Percentiles rank a stretch among this genome's conserved stretches.
Evolutionary conservation across 2,113 vertebrate genomes (phyloP).

Genomic region (Scomber japonicus): DNA sequence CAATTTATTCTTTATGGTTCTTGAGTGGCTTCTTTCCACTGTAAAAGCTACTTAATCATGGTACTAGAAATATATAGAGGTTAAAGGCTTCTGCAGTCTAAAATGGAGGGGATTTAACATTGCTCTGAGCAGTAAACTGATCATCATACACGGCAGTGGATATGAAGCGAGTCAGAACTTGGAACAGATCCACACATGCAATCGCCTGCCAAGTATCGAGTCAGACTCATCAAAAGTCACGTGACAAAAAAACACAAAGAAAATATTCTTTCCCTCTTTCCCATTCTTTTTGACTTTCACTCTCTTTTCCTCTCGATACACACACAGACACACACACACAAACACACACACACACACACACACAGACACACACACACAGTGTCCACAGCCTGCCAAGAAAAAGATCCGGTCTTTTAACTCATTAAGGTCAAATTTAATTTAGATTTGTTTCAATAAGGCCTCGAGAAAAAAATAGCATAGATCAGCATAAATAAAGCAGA

Average conservation of each 20-base stretch:
- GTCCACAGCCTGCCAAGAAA: slow-evolving; percentile 34
- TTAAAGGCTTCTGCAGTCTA: slow-evolving; percentile 12
- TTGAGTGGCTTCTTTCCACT: slow-evolving; percentile 31
- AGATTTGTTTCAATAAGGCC: slow-evolving; percentile 8
- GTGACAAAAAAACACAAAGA: slow-evolving; percentile 63
- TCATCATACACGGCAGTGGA: slow-evolving; percentile 19
- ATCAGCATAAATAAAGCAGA: slow-evolving; percentile 40
- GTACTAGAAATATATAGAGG: slow-evolving; percentile 7
- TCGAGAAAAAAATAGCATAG: slow-evolving; percentile 35
- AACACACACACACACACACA: too few species aligned
- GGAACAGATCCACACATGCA: slow-evolving; percentile 4
- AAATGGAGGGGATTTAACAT: not conserved
- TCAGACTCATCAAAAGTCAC: slow-evolving; percentile 30
- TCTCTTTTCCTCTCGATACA: slow-evolving; percentile 12
- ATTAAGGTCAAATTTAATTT: slow-evolving; percentile 47
- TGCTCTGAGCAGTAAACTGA: not conserved
- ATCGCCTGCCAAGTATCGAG: slow-evolving; percentile 26
- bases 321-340: not conserved
- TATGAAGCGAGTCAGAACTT: slow-evolving; percentile 36
- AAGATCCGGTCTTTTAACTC: slow-evolving; percentile 25
- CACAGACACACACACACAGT: not conserved
- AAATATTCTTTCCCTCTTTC: slow-evolving; percentile 39
- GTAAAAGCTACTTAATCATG: slow-evolving; percentile 25
- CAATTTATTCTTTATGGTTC: not conserved
- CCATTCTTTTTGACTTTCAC: slow-evolving; percentile 5